These are phyloP conservation scores for Masticophis lateralis DNA, from an alignment of 2,797 vertebrate genomes.

Conservation along the genomic window DNA sequence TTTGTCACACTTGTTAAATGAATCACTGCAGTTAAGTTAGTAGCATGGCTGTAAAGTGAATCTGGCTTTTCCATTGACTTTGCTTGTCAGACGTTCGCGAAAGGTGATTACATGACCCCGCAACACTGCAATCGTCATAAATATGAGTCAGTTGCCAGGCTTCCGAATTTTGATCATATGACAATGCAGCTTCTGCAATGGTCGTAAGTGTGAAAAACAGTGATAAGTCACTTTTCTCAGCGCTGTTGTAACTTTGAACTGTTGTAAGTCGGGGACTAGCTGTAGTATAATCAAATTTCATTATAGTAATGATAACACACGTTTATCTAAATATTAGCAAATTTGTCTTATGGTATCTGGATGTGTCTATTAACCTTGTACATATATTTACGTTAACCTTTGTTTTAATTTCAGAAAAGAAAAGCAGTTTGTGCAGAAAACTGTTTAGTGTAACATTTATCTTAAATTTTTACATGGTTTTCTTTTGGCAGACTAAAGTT, in stretches of 20 bases:
- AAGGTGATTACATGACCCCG: too few species aligned
- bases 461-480: not conserved
- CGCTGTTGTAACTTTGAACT: not conserved
- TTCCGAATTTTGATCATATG: too few species aligned
- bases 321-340: constrained; percentile 14
- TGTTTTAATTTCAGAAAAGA: not conserved
- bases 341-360: constrained; percentile 1
- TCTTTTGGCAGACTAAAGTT: not conserved
- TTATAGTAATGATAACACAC: constrained; percentile 7
- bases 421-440: not conserved
- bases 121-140: too few species aligned
- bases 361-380: not conserved
- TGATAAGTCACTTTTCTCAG: not conserved
- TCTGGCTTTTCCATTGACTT: too few species aligned
- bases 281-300: not conserved
- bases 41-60: too few species aligned
- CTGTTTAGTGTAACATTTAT: not conserved
- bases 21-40: too few species aligned
- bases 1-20: too few species aligned
- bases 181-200: too few species aligned
- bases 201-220: too few species aligned
- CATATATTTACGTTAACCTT: too few species aligned
- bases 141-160: too few species aligned
- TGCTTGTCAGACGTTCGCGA: too few species aligned
- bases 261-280: not conserved